Percentiles rank a stretch among this genome's conserved stretches.
Conservation (phyloP, 1,140 invertebrate genomes). For the Lepidurus couesii region DNA sequence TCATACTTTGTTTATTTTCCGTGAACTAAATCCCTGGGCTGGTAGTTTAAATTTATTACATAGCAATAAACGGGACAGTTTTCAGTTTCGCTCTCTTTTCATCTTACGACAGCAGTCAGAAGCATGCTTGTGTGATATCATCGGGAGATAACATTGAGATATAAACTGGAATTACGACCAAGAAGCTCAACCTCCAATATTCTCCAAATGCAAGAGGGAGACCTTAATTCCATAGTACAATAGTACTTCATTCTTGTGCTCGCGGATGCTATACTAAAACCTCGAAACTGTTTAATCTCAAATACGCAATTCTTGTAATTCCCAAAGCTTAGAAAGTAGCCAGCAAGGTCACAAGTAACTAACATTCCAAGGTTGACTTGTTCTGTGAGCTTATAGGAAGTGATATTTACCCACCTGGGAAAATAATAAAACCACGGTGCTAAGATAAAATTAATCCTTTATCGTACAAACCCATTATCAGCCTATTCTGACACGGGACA, state of each 20-base stretch:
- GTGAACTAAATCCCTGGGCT: not conserved
- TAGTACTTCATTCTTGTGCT: no score
- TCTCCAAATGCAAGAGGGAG: no score
- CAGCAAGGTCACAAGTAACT: not conserved
- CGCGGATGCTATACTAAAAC: no score
- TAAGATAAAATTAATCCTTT: not conserved
- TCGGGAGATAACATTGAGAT: no score
- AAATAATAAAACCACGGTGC: not conserved
- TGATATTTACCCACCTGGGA: not conserved
- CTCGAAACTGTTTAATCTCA: no score
- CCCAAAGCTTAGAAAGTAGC: not conserved
- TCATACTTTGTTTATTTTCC: not conserved
- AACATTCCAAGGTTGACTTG: not conserved
- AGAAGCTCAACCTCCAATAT: no score
- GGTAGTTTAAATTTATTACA: conserved; percentile 12
- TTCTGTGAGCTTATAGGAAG: not conserved
- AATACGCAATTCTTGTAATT: not conserved
- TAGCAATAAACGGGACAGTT: not conserved
- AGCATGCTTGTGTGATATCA: no score
- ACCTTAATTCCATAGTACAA: no score
- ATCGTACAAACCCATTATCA: not conserved
- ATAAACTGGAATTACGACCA: no score
- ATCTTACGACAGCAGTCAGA: not conserved
- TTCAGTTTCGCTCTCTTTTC: not conserved
- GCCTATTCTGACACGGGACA: not conserved